Evolutionary conservation across 1,140 invertebrate species (phyloP).

Genomic region (Metopolophium dirhodum): DNA sequence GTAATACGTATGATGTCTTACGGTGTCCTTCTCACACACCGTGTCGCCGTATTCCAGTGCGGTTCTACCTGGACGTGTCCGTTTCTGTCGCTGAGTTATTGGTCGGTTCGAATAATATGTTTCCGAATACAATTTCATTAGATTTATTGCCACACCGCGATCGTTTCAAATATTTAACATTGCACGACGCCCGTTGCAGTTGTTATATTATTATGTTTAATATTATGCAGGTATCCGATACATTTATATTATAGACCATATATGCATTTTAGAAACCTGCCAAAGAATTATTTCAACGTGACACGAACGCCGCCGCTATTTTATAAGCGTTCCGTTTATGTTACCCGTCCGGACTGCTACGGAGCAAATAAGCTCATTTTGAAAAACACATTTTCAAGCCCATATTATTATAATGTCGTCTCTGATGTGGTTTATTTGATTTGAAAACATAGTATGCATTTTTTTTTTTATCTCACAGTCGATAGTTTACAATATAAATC

Average conservation of each 20-base stretch:
- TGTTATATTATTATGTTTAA: slow-evolving; percentile 8
- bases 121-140: slow-evolving; percentile 21
- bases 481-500: too few species aligned
- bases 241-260: slow-evolving; percentile 8
- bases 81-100: slow-evolving; percentile 37
- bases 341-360: too few species aligned
- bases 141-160: slow-evolving; percentile 14
- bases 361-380: not conserved
- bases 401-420: too few species aligned
- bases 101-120: slow-evolving; percentile 30
- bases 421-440: too few species aligned
- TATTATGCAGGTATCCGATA: not conserved
- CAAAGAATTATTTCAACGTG: slow-evolving; percentile 16
- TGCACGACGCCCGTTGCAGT: not conserved
- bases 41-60: not conserved
- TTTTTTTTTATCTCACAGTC: not conserved
- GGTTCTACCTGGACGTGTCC: not conserved
- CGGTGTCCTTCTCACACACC: slow-evolving; percentile 16
- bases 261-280: not conserved
- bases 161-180: slow-evolving; percentile 18
- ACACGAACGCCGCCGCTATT: not conserved
- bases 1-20: not conserved
- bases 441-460: too few species aligned
- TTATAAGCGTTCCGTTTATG: not conserved
- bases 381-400: too few species aligned